A percentile compares a stretch with the other conserved stretches of the same genome.
Conservation (phyloP, 2,797 vertebrate species). For the Gouania willdenowi region DNA sequence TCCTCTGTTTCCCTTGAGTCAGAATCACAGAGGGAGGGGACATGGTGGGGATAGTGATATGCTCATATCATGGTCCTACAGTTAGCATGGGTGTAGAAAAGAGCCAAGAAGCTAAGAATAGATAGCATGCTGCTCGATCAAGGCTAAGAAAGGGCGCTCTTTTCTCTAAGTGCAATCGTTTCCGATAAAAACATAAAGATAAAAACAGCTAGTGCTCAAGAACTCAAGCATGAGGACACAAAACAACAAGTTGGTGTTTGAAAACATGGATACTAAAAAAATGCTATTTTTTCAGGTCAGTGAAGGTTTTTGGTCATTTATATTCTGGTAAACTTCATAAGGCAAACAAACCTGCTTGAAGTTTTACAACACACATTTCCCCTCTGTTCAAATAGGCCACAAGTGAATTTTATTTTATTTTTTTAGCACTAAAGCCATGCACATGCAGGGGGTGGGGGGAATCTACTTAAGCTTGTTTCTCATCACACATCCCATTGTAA, state of each 20-base stretch:
- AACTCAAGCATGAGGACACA: too few relatives aligned
- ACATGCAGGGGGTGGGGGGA: too few relatives aligned
- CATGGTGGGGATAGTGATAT: slow-evolving; percentile 43
- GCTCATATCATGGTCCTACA: slow-evolving; percentile 47
- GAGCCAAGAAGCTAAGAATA: slow-evolving; percentile 47
- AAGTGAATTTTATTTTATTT: too few relatives aligned
- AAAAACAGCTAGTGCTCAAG: slow-evolving; percentile 51
- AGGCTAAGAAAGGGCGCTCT: slow-evolving; percentile 52
- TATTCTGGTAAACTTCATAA: too few relatives aligned
- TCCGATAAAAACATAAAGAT: slow-evolving; percentile 59
- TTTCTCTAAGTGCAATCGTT: slow-evolving; percentile 51
- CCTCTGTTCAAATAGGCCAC: too few relatives aligned
- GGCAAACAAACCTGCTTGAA: too few relatives aligned
- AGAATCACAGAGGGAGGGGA: slow-evolving; percentile 24
- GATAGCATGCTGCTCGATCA: slow-evolving; percentile 54
- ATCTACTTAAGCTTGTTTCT: too few relatives aligned
- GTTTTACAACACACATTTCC: too few relatives aligned
- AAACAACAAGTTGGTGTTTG: too few relatives aligned
- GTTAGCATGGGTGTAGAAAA: slow-evolving; percentile 42
- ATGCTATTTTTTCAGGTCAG: slow-evolving; percentile 18
- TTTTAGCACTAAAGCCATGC: too few relatives aligned
- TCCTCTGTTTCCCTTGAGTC: slow-evolving; percentile 30
- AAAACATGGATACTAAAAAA: slow-evolving; percentile 35
- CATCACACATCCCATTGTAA: too few relatives aligned
- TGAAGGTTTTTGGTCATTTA: too few relatives aligned